Base-by-base conservation (phyloP, 30 jellyfish, hydroid and myxozoan species). In the Clytia hemisphaerica region DNA sequence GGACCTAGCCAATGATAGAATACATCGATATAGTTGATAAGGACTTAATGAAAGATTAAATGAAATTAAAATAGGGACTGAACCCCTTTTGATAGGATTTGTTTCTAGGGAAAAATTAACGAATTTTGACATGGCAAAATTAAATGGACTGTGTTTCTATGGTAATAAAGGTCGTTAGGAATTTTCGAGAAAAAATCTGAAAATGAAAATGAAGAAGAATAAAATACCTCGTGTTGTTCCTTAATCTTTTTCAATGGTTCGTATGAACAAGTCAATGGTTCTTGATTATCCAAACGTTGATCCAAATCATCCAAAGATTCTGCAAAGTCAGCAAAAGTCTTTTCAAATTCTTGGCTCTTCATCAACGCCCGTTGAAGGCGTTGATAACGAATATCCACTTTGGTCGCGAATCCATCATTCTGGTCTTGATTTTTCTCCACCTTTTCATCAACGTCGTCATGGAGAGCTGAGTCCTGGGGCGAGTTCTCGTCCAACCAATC, bases 221-320 rank as follows among this genome's bases (percentile, higher is more conserved):
- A 36, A 10, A 80, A 1, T 53, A 89, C 98, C 95, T 89, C 95
- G 72, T 89, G 80, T 57, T 89, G 92, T 22, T 75, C 88, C 44
- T 73, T 59, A 46, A 60, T 66, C 33, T 55, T 58, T 45, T 63
- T 74, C 73, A 89, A 76, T 50, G 67, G 92, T 24, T 82, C 95
- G 27, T 46, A 76, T 58, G 71, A 64, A 14, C 83, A 91, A 40
- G 73, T 83, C 76, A 89, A 63, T 9, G 93, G 95, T 61, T 67
- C 69, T 60, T 29, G 83, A 28, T 74, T 77, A 25, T 72, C 76
- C 44, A 81, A 62, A 47, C 93, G 65, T 75, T 78, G 70, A 15
- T 79, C 79, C 71, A 89, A 53, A 45, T 40, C 95, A 22, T 72
- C 92, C 26, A 89, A 25, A 26, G 92, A 61, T 0, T 64, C 77